Evolutionary conservation across 2,797 vertebrate genomes (phyloP), one percentile per base, ranked within the genome.

Genomic region (Staurois parvus): DNA sequence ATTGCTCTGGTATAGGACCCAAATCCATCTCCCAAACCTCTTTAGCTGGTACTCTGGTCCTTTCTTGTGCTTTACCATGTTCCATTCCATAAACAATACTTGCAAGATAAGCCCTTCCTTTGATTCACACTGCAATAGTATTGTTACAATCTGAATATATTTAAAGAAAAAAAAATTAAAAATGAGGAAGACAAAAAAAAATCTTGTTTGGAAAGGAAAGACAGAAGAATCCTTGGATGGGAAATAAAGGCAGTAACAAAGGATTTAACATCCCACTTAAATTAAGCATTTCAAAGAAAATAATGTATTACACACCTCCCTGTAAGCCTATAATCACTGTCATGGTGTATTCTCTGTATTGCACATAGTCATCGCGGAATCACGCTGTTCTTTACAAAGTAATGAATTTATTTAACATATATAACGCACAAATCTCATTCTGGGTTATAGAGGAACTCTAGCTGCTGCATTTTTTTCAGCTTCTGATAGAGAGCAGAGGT

Each of bases 241-340:
- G 37, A 77, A 66, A 77, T 48, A 67, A 68, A 66, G n/a, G 2
- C 2, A 13, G 66, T 21, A 37, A 30, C 82, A 72, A 37, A 69
- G 26, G 68, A 79, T 42, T 66, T 84, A 40, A 79, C 68, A 73
- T 62, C 34, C 37, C 69, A 78, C 52, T 48, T 72, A 73, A 79
- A 66, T 45, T 79, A 40, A 72, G 30, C 19, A 78, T 64, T 42
- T 64, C 68, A 84, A 72, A 45, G 75, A 78, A 70, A 82, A 78
- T 62, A 32, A 68, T 28, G 12, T 52, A 56, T 72, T 45, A 13
- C 67, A 73, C 59, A 73, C 59, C 26, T 79, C 52, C 77, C 52
- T 26, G 34, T 12, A 42, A 84, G n/a, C 83, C 76, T 73, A 48
- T 84, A 79, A 84, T 84, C 56, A 79, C 28, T 72, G 76, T 73